phyloP scores from a whole-genome alignment of 2,888 invertebrate genomes.

The Agrenia bidenticulata region DNA sequence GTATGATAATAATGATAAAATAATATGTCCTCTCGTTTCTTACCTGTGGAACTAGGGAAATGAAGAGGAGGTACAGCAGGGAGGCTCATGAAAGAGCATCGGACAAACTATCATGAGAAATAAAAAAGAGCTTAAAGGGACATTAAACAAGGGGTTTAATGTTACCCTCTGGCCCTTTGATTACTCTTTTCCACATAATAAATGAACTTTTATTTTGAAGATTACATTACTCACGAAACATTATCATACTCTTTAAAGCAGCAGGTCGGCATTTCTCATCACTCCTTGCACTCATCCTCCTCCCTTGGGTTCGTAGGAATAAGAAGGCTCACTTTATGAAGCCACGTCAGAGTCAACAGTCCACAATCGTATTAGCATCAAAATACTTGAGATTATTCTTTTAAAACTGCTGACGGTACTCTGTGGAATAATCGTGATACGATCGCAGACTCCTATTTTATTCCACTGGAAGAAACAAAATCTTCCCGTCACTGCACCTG shows the following conservation, averaged over 20 bases:
- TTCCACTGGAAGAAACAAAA: no score
- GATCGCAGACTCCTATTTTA: no score
- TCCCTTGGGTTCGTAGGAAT: no score
- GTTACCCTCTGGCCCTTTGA: conserved; percentile 18
- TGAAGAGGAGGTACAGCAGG: conserved; percentile 13
- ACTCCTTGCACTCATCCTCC: not conserved
- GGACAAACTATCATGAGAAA: conserved; percentile 1
- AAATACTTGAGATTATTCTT: no score
- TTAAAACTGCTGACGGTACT: no score
- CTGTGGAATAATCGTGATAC: no score
- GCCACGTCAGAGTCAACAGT: conserved; percentile 6
- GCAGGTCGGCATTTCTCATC: conserved; percentile 1
- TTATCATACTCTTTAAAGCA: conserved; percentile 7
- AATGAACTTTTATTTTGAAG: conserved; percentile 13
- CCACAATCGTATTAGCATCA: no score
- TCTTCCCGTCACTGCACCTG: no score
- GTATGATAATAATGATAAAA: no score
- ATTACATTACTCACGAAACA: conserved; percentile 17
- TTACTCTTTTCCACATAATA: conserved; percentile 22
- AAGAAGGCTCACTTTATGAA: not conserved
- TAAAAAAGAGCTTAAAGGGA: conserved; percentile 9
- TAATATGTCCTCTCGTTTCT: no score
- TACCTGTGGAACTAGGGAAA: no score
- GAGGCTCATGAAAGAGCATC: conserved; percentile 2
- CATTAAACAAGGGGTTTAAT: conserved; percentile 21